phyloP scores from a whole-genome alignment of 2,888 invertebrate genomes.

The Parasteatoda lunata region DNA sequence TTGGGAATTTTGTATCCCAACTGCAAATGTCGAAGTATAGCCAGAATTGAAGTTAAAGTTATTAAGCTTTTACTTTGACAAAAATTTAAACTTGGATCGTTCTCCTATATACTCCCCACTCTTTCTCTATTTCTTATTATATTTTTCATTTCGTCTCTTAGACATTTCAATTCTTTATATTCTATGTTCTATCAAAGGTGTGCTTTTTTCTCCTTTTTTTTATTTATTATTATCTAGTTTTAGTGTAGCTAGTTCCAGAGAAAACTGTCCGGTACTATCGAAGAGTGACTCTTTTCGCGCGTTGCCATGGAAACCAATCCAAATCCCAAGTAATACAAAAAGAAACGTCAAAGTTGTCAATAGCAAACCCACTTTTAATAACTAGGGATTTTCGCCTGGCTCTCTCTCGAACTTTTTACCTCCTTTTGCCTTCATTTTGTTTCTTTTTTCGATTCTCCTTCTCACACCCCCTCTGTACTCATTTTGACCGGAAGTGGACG shows the following conservation, averaged over 20 bases:
- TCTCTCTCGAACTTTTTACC: conserved; percentile 42
- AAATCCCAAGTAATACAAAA: conserved; percentile 67
- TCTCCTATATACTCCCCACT: conserved; percentile 17
- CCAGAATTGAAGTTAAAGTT: conserved; percentile 25
- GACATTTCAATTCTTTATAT: conserved; percentile 62
- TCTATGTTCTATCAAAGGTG: conserved; percentile 5
- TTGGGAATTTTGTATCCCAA: conserved; percentile 30
- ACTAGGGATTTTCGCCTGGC: conserved; percentile 62
- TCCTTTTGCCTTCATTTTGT: neutral
- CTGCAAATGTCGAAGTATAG: conserved; percentile 26
- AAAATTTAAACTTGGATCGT: conserved; percentile 37
- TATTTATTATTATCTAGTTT: conserved; percentile 59
- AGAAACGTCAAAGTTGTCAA: conserved; percentile 70
- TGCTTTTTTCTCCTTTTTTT: conserved; percentile 28
- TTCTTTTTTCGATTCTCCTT: conserved; percentile 16
- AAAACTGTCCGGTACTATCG: conserved; percentile 56
- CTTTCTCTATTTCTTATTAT: neutral
- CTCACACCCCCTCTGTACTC: neutral
- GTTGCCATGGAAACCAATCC: conserved; percentile 64
- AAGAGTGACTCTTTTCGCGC: conserved; percentile 57
- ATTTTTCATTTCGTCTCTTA: conserved; percentile 10
- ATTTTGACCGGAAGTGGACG: conserved; percentile 23
- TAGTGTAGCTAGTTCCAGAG: conserved; percentile 40
- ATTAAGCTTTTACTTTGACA: conserved; percentile 53
- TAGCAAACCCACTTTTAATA: conserved; percentile 70